Evolutionary conservation across 2,888 invertebrate genomes (phyloP).

Genomic region (Acleris laterana): DNA sequence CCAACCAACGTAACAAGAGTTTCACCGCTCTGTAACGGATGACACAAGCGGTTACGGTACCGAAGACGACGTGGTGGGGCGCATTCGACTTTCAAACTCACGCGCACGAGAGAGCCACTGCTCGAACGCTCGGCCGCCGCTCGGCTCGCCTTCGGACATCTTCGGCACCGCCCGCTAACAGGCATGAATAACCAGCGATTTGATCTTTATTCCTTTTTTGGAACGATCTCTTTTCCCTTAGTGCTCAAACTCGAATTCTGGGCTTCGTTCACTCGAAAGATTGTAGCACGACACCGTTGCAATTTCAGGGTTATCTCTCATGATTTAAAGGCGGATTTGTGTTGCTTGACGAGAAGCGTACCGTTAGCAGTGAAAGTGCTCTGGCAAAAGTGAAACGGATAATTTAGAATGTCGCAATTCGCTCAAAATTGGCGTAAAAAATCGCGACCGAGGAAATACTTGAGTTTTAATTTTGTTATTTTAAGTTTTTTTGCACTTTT

Average conservation of each 20-base stretch:
- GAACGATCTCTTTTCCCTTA: constrained; percentile 46
- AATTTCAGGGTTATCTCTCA: constrained; percentile 20
- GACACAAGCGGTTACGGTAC: constrained; percentile 82
- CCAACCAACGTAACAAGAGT: constrained; percentile 68
- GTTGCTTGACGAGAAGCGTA: constrained; percentile 52
- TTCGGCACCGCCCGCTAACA: constrained; percentile 46
- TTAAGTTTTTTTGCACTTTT: constrained; percentile 8
- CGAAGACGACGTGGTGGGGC: constrained; percentile 49
- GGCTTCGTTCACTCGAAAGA: constrained; percentile 37
- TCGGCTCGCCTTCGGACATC: constrained; percentile 49
- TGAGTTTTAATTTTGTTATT: constrained; percentile 44
- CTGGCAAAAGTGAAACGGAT: constrained; percentile 80
- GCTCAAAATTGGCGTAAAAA: constrained; percentile 71
- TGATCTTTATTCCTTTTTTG: constrained; percentile 46
- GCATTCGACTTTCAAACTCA: constrained; percentile 69
- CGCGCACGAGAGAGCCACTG: constrained; percentile 59
- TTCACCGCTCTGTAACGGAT: constrained; percentile 78
- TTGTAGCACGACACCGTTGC: not conserved
- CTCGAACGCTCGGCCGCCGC: constrained; percentile 48
- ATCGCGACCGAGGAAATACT: constrained; percentile 63
- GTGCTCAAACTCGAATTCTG: constrained; percentile 40
- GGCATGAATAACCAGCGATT: constrained; percentile 32
- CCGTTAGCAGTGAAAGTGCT: constrained; percentile 81
- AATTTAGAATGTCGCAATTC: constrained; percentile 67
- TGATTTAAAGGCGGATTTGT: constrained; percentile 52